A percentile compares a stretch with the other conserved stretches of the same genome.
phyloP scores from a whole-genome alignment of 2,113 vertebrate genomes.

The Scomber japonicus region DNA sequence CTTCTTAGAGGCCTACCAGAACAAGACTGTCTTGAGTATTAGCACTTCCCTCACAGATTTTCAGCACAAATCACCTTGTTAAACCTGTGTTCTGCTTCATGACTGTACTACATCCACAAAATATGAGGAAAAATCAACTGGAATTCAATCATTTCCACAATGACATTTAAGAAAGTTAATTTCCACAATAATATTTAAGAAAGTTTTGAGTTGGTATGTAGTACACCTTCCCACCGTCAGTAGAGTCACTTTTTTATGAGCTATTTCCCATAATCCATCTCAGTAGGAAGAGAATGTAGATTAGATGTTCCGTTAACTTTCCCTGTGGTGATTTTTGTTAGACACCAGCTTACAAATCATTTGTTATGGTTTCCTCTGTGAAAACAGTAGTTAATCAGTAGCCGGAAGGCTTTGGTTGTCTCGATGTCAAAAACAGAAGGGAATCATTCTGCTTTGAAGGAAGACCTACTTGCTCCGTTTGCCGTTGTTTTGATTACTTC shows the following conservation, averaged over 20 bases:
- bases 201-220: background rate
- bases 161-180: background rate
- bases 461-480: slow-evolving; percentile 73
- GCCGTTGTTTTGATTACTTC: slow-evolving; percentile 75
- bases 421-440: slow-evolving; percentile 82
- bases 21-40: background rate
- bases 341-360: slow-evolving; percentile 74
- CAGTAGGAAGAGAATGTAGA: slow-evolving; percentile 63
- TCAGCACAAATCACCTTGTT: background rate
- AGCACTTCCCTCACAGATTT: background rate
- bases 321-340: slow-evolving; percentile 58
- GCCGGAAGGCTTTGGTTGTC: slow-evolving; percentile 68
- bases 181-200: background rate
- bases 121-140: slow-evolving; percentile 11
- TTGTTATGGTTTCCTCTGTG: slow-evolving; percentile 70
- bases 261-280: slow-evolving; percentile 56
- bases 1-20: slow-evolving; percentile 1
- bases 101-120: background rate
- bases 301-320: slow-evolving; percentile 64
- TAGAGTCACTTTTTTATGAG: slow-evolving; percentile 29
- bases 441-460: slow-evolving; percentile 73
- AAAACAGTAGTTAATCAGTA: slow-evolving; percentile 81
- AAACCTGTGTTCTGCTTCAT: background rate
- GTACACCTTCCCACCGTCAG: slow-evolving; percentile 11
- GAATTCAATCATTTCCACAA: background rate